Percentiles rank a stretch among this genome's conserved stretches.
Conservation (phyloP, 1,140 invertebrate species). For the Lutraria rhynchaena region DNA sequence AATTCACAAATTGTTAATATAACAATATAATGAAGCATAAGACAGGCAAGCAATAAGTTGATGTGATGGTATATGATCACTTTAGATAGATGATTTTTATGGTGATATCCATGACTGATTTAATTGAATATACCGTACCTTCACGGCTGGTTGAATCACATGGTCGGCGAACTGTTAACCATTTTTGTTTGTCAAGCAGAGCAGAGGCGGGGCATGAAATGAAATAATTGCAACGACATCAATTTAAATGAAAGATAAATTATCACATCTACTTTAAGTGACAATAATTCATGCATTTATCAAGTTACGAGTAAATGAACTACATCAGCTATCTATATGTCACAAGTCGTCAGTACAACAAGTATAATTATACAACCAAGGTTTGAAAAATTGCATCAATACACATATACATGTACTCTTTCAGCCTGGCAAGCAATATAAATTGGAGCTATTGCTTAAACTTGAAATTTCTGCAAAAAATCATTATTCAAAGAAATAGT, state of each 20-base stretch:
- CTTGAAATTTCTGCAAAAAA: too few relatives aligned
- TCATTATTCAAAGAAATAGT: too few relatives aligned
- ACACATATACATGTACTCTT: neutral
- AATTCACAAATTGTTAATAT: too few relatives aligned
- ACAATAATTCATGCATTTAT: neutral
- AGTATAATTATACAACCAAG: too few relatives aligned
- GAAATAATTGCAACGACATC: constrained; percentile 2
- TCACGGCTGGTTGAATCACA: constrained; percentile 19
- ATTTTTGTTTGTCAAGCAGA: constrained; percentile 27
- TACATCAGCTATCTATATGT: neutral
- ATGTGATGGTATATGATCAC: too few relatives aligned
- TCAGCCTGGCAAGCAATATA: too few relatives aligned
- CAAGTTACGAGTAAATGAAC: neutral
- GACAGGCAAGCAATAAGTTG: too few relatives aligned
- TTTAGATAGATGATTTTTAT: neutral
- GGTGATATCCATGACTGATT: neutral
- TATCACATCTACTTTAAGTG: neutral
- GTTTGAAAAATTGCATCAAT: neutral
- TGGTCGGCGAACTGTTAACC: constrained; percentile 27
- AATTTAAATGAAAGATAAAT: neutral
- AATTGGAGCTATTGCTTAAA: too few relatives aligned
- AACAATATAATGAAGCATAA: too few relatives aligned
- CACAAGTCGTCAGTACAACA: neutral
- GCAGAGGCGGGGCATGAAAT: constrained; percentile 28
- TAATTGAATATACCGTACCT: constrained; percentile 19